Conservation (phyloP, 2,797 vertebrate genomes). For the Gadopsis marmoratus region DNA sequence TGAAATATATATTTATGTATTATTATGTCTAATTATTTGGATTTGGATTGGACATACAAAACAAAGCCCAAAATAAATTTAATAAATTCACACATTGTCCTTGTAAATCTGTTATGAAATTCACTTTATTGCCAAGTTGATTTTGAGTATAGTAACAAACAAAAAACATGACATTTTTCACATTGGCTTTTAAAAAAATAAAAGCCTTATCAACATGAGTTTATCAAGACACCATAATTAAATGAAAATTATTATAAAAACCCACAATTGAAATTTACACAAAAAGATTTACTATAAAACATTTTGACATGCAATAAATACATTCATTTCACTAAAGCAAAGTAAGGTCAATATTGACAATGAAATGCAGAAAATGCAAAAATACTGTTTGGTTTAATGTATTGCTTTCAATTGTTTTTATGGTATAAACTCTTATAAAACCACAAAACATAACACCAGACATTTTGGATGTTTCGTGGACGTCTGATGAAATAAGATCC, state of each 20-base stretch:
- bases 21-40: background rate
- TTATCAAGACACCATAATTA: constrained; percentile 78
- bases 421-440: constrained; percentile 65
- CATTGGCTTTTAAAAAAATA: constrained; percentile 85
- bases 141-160: constrained; percentile 84
- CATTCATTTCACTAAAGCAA: constrained; percentile 88
- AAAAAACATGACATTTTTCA: constrained; percentile 80
- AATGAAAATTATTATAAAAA: constrained; percentile 79
- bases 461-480: constrained; percentile 38
- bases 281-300: constrained; percentile 84
- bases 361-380: constrained; percentile 73
- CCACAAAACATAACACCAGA: constrained; percentile 50
- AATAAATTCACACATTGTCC: constrained; percentile 46
- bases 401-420: constrained; percentile 78
- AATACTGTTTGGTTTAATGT: constrained; percentile 86
- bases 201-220: constrained; percentile 86
- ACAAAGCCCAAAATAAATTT: background rate
- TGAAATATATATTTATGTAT: background rate
- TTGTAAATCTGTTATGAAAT: constrained; percentile 78
- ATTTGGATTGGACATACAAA: background rate
- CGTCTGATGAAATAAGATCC: constrained; percentile 51
- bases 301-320: constrained; percentile 91
- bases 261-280: constrained; percentile 85
- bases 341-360: constrained; percentile 81
- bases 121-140: constrained; percentile 88